These are phyloP conservation scores for Carapus acus DNA, from an alignment of 2,797 vertebrate species.

Conservation along the genomic window DNA sequence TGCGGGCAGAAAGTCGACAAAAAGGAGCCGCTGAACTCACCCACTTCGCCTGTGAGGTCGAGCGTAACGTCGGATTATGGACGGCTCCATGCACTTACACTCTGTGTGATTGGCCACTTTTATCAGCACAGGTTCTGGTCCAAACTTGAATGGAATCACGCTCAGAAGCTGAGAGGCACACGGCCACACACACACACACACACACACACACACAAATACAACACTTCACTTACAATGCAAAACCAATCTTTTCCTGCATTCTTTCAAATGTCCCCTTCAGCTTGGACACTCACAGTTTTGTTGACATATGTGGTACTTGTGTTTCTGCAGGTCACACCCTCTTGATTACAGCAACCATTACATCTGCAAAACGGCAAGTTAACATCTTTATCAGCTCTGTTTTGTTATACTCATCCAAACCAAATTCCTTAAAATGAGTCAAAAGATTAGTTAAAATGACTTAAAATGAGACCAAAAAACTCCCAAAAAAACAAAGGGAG, in stretches of 20 bases:
- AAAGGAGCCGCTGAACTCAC: slow-evolving; percentile 48
- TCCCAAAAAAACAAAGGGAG: too few relatives aligned
- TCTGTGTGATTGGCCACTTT: slow-evolving; percentile 92
- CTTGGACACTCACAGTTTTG: slow-evolving; percentile 82
- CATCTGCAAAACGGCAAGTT: slow-evolving; percentile 58
- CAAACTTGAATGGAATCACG: slow-evolving; percentile 84
- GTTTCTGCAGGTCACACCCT: slow-evolving; percentile 86
- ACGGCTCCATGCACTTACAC: slow-evolving; percentile 82
- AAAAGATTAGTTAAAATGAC: too few relatives aligned
- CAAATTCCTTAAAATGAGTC: too few relatives aligned
- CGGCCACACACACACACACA: not conserved
- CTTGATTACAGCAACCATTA: slow-evolving; percentile 92
- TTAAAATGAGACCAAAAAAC: too few relatives aligned
- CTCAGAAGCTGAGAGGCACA: slow-evolving; percentile 79
- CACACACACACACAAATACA: slow-evolving; percentile 8
- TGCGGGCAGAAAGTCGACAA: not conserved
- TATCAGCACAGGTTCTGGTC: slow-evolving; percentile 86
- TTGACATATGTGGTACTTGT: slow-evolving; percentile 85
- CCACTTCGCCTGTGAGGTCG: slow-evolving; percentile 58
- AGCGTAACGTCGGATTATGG: slow-evolving; percentile 76
- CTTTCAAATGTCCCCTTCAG: not conserved
- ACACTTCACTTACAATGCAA: not conserved
- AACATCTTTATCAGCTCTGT: not conserved
- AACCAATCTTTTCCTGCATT: not conserved
- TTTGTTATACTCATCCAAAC: too few relatives aligned